A percentile compares a stretch with the other conserved stretches of the same genome.
phyloP scores from a whole-genome alignment of 2,113 vertebrate species.

The Gopherus evgoodei region DNA sequence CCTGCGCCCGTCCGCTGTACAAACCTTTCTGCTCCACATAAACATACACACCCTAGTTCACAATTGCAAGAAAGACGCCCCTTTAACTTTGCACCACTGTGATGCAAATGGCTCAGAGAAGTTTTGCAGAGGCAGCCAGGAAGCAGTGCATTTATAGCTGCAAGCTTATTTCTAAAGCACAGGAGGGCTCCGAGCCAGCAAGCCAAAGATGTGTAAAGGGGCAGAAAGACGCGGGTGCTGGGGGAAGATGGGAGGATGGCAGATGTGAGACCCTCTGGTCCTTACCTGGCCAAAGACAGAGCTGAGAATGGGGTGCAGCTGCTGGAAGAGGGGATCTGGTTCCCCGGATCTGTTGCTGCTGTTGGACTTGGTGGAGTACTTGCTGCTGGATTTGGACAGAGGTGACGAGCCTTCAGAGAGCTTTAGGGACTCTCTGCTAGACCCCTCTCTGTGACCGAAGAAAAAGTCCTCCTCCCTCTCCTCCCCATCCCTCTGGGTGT shows the following conservation, averaged over 20 bases:
- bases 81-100: not conserved
- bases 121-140: constrained; percentile 26
- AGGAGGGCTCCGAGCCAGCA: not conserved
- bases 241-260: constrained; percentile 23
- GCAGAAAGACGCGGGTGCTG: not conserved
- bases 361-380: constrained; percentile 71
- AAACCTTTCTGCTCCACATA: too few species aligned
- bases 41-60: not conserved
- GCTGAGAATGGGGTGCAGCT: constrained; percentile 90
- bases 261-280: constrained; percentile 57
- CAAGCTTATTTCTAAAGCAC: not conserved
- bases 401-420: constrained; percentile 67
- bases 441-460: constrained; percentile 46
- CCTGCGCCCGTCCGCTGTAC: not conserved
- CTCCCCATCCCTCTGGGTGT: constrained; percentile 60
- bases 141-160: constrained; percentile 52
- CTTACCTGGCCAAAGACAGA: constrained; percentile 98
- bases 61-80: not conserved
- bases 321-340: constrained; percentile 84
- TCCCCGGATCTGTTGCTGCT: constrained; percentile 74
- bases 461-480: constrained; percentile 68
- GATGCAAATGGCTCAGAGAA: not conserved
- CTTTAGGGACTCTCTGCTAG: constrained; percentile 66
- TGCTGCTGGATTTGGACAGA: constrained; percentile 74
- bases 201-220: not conserved